Percentiles rank a stretch among this genome's conserved stretches.
Evolutionary conservation across 2,797 vertebrate species (phyloP).

Genomic region (Lagocephalus sceleratus): DNA sequence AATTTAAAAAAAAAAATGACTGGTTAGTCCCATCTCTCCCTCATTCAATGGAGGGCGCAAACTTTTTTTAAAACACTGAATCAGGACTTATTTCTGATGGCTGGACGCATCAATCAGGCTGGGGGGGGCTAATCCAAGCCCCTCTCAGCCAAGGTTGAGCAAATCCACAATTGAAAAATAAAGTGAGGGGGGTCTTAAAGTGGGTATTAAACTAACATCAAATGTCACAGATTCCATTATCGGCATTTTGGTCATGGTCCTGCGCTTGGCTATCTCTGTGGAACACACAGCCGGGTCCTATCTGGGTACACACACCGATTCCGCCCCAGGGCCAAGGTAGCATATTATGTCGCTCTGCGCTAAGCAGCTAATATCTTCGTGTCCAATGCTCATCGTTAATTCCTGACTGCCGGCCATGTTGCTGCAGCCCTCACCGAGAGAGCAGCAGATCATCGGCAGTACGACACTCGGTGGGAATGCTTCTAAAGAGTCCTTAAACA

Average conservation of each 20-base stretch:
- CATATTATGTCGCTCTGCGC: slow-evolving; percentile 73
- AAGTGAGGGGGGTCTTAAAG: slow-evolving; percentile 43
- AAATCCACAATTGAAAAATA: slow-evolving; percentile 62
- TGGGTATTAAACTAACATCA: slow-evolving; percentile 63
- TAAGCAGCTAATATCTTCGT: slow-evolving; percentile 78
- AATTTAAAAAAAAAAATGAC: too few relatives aligned
- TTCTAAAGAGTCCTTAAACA: slow-evolving; percentile 64
- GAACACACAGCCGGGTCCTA: slow-evolving; percentile 85
- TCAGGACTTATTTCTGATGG: slow-evolving; percentile 28
- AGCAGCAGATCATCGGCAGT: slow-evolving; percentile 41
- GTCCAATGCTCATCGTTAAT: slow-evolving; percentile 76
- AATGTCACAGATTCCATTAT: slow-evolving; percentile 68
- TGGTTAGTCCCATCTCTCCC: not conserved
- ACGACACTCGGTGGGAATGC: slow-evolving; percentile 57
- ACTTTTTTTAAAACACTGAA: slow-evolving; percentile 23
- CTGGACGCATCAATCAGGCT: slow-evolving; percentile 41
- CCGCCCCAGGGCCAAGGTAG: slow-evolving; percentile 83
- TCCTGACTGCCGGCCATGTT: slow-evolving; percentile 61
- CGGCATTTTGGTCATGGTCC: slow-evolving; percentile 63
- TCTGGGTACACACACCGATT: slow-evolving; percentile 77
- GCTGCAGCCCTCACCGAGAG: slow-evolving; percentile 43
- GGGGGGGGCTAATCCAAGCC: slow-evolving; percentile 25
- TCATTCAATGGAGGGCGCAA: slow-evolving; percentile 1
- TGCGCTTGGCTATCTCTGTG: slow-evolving; percentile 70
- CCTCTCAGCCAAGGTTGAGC: slow-evolving; percentile 35